A percentile compares a stretch with the other conserved stretches of the same genome.
Evolutionary conservation across 1,140 invertebrate species (phyloP).

Genomic region (Aphaenogaster floridana): DNA sequence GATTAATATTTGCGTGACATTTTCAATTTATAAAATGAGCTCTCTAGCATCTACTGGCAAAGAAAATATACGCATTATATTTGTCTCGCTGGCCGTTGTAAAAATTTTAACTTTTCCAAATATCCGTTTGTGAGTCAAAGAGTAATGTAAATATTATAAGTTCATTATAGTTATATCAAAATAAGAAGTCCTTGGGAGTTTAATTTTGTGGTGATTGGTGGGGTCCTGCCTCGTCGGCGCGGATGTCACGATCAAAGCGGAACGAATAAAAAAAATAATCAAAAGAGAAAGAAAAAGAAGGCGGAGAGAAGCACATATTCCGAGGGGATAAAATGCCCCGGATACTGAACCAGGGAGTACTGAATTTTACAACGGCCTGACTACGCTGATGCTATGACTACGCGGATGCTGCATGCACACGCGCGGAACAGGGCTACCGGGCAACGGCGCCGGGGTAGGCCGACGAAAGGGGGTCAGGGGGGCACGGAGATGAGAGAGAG

Average conservation of each 20-base stretch:
- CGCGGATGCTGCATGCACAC: conserved; percentile 22
- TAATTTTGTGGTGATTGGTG: not conserved
- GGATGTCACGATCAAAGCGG: not conserved
- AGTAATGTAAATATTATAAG: not conserved
- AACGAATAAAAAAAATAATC: not conserved
- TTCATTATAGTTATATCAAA: conserved; percentile 8
- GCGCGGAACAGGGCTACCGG: conserved; percentile 42
- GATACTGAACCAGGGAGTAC: conserved; percentile 5
- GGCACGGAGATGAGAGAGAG: not conserved
- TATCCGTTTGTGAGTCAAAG: not conserved
- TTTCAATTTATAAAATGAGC: not conserved
- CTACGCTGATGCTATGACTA: not conserved
- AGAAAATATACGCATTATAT: not conserved
- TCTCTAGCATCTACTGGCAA: not conserved
- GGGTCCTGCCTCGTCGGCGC: not conserved
- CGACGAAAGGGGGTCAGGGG: conserved; percentile 18
- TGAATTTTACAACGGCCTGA: conserved; percentile 39
- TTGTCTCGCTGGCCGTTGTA: not conserved
- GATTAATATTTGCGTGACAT: not conserved
- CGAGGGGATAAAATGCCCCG: not conserved
- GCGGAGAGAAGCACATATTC: not conserved
- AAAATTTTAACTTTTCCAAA: not conserved
- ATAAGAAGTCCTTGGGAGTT: conserved; percentile 15
- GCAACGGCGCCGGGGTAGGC: not conserved
- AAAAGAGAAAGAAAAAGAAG: not conserved